Evolutionary conservation across 1,140 invertebrate species (phyloP), one percentile per base, ranked within the genome.

Genomic region (Drosophila saltans): DNA sequence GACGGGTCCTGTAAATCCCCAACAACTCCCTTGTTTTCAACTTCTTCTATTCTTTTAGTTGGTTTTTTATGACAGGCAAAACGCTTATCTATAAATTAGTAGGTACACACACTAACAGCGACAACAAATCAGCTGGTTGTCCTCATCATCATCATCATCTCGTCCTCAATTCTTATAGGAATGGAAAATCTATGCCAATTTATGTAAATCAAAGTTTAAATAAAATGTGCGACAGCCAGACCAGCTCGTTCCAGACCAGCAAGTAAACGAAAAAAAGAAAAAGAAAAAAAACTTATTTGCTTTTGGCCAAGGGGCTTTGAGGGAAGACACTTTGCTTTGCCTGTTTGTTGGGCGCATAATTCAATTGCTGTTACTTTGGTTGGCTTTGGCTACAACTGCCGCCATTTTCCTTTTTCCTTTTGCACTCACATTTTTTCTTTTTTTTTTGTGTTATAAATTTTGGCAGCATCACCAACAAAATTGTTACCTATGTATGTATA

Each of bases 131-230:
- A 78, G 72, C 59, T 52, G 21, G 45, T 36, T 55, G 43, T 60
- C 52, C 55, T 64, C 66, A 63, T 58, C 40, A 36, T 69, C 55
- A 16, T 16, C 16, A 16, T 16, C 16, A 16, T 16, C 16, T 16
- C 16, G 16, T 48, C 28, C 64, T 7, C 41, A n/a, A 43, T 33
- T 21, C 24, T 45, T 33, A 16, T 21, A 40, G 28, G 30, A 65
- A 75, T 82, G 66, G 36, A 64, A 79, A 70, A 79, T 82, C 72
- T 72, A 72, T 82, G 75, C 68, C 80, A 79, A 76, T 82, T 82
- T 82, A 83, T 82, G 80, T 75, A 75, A 82, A 76, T 82, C 79
- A 78, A 75, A 79, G 80, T 79, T 82, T 79, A 82, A 72, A 82
- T 78, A 79, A 82, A 82, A 82, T 78, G 66, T 78, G 68, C 59